These are phyloP conservation scores for Drosophila formosana DNA, from an alignment of 2,888 invertebrate genomes.

Conservation along the genomic window DNA sequence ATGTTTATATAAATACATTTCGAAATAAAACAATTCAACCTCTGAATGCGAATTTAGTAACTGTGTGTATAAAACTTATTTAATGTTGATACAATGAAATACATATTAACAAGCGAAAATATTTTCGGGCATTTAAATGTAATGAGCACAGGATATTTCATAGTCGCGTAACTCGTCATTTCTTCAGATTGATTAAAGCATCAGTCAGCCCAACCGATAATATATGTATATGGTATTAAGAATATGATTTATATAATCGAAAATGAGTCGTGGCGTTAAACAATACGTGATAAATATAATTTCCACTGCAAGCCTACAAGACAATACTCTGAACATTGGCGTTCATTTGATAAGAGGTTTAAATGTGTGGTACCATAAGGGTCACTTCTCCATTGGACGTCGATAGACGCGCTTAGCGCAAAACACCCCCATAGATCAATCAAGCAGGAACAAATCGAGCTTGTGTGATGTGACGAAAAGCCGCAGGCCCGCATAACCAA, in stretches of 20 bases:
- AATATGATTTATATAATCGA: background rate
- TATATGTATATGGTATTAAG: background rate
- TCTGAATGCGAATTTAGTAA: no score
- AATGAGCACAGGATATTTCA: no score
- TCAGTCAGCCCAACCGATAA: background rate
- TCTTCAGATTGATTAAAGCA: no score
- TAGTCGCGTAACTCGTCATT: no score
- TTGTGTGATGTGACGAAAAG: conserved; percentile 48
- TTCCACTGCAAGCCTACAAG: background rate
- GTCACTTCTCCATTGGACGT: conserved; percentile 9
- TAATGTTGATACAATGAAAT: no score
- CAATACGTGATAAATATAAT: background rate
- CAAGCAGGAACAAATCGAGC: conserved; percentile 32
- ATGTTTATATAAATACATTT: no score
- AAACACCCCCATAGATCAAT: conserved; percentile 54
- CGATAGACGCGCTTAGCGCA: background rate
- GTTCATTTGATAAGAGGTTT: conserved; percentile 7
- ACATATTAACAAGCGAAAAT: no score
- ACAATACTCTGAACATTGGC: background rate
- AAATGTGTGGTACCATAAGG: conserved; percentile 17
- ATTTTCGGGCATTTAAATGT: no score
- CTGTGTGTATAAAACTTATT: no score
- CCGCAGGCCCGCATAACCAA: conserved; percentile 54
- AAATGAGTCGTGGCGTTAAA: background rate
- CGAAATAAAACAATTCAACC: no score